Evolutionary conservation across 2,797 vertebrate species (phyloP), one percentile per base, ranked within the genome.

Genomic region (Loris lydekkerianus): DNA sequence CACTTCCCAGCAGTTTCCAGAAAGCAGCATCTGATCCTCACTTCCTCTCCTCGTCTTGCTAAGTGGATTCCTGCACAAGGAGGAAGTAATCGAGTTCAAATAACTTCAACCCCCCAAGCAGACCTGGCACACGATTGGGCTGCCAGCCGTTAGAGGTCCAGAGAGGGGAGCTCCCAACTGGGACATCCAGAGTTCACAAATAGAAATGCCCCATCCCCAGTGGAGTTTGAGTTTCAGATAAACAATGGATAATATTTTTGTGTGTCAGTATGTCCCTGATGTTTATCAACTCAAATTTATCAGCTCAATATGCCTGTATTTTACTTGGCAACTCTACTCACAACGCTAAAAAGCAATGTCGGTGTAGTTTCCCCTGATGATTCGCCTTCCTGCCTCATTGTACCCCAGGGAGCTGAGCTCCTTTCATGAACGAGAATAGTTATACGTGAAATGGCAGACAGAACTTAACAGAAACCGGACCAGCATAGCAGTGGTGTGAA

Each of bases 11-110:
- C 4, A 63, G 53, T 95, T 96, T 95, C 97, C 92, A 94, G 95
- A 97, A 97, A 93, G 87, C 85, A 95, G 75, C n/a, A 53, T 83
- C 87, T 25, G 43, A 53, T 94, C 61, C 84, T 84, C 88, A 72
- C 65, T 92, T 69, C 70, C 85, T 92, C 61, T 40, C 17, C 31
- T 69, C 17, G 20, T 81, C 80, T 63, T 63, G 81, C 27, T 86
- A 67, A 92, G 72, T 80, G 4, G 67, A 84, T 90, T 93, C 65
- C 65, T 86, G 63, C 43, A 89, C 76, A 87, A 93, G 37, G 58
- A 95, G 67, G 83, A 82, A 63, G 67, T 95, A 60, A 92, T 69
- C 34, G 23, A 31, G 89, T 72, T 34, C 65, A 81, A 89, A 81
- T 77, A 94, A 82, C 86, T 93, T 86, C 65, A 78, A 13, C 61